Evolutionary conservation across 1,140 invertebrate genomes (phyloP).

Genomic region (Meloidogyne chitwoodi): DNA sequence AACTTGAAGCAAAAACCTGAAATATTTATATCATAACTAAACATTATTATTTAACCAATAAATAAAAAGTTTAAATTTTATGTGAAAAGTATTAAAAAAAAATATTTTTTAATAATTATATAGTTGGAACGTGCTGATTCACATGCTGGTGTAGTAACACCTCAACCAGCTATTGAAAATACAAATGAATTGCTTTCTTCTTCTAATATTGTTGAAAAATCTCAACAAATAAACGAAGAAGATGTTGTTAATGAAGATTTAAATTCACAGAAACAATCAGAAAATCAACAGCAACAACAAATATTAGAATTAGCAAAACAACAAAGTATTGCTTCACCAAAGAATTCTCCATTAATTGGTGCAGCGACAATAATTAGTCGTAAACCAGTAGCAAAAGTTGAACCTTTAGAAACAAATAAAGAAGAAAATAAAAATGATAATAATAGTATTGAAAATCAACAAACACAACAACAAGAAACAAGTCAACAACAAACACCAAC

Average conservation of each 20-base stretch:
- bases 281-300: background rate
- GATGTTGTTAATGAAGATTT: background rate
- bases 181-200: background rate
- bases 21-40: too few relatives aligned
- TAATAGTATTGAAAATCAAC: background rate
- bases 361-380: background rate
- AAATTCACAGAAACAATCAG: background rate
- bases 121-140: background rate
- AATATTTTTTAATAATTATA: too few relatives aligned
- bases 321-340: background rate
- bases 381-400: background rate
- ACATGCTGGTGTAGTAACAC: background rate
- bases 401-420: conserved; percentile 1
- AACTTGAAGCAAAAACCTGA: too few relatives aligned
- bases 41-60: too few relatives aligned
- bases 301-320: background rate
- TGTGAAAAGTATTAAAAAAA: too few relatives aligned
- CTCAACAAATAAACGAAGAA: background rate
- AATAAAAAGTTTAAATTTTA: too few relatives aligned
- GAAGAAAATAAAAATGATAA: background rate
- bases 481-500: conserved; percentile 2
- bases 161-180: background rate
- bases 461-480: conserved; percentile 5
- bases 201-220: background rate
- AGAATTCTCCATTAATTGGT: background rate